Evolutionary conservation across 2,113 vertebrate species (phyloP), one percentile per base, ranked within the genome.

Genomic region (Illadopsis cleaveri): DNA sequence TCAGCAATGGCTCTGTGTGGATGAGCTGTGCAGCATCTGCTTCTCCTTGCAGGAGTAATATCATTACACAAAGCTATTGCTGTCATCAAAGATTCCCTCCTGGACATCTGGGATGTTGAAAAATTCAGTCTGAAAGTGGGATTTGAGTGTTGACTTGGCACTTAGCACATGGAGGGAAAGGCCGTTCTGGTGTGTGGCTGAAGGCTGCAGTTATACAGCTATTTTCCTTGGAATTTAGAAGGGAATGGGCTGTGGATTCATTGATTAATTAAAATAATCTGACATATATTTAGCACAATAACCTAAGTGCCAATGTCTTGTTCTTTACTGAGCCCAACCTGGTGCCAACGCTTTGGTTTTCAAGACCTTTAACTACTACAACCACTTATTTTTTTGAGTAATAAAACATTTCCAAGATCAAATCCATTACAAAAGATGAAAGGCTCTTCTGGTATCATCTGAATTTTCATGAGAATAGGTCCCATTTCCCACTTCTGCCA

Each of bases 41-140:
- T 40, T 15, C 61, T 27, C 57, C 4, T 45, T 50, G 30, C 24
- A 61, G 30, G 47, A 38, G 12, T 12, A 12, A 24, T 12, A 19
- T 2, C 14, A 15, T 0, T 24, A 2, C 23, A 27, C 33, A 25
- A 2, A 89, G 53, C 3, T 25, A 16, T 23, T 54, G 7, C 30
- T 72, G 77, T 18, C 23, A 35, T 58, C 57, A 54, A 48, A n/a
- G 4, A 5, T 38, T 56, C 58, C 30, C 45, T 25, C 64, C 48
- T 24, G n/a, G 24, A 12, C n/a, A 11, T 21, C 12, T 62, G 33
- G 38, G 64, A 54, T 31, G 27, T 14, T 37, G 54, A 83, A 53
- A 50, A 73, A 18, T 15, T 62, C 42, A 2, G 1, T 10, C 15
- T 15, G 21, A 77, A 58, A 9, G 1, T 3, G 19, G 14, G 31